These are phyloP conservation scores for Chorisops tibialis DNA, from an alignment of 2,888 invertebrate genomes.

Conservation along the genomic window DNA sequence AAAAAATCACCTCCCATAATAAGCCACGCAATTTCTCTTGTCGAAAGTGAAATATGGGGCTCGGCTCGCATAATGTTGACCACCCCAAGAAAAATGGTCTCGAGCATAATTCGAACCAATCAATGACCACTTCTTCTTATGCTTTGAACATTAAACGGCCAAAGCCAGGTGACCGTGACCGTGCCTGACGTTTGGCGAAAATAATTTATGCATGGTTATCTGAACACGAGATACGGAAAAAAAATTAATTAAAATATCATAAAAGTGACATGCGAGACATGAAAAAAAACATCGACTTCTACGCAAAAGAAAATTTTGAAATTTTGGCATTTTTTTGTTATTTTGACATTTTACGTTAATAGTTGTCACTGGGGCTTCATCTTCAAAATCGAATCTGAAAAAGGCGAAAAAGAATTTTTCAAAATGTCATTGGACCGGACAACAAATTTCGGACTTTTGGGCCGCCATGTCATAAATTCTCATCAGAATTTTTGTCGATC, in stretches of 20 bases:
- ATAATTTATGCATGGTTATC: neutral
- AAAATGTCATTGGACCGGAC: too few relatives aligned
- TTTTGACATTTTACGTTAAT: too few relatives aligned
- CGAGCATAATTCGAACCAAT: too few relatives aligned
- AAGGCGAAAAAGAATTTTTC: too few relatives aligned
- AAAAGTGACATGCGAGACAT: neutral
- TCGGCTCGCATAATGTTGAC: too few relatives aligned
- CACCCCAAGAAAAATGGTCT: too few relatives aligned
- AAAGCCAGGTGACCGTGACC: neutral
- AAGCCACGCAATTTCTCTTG: constrained; percentile 13
- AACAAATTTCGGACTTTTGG: too few relatives aligned
- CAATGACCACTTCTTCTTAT: too few relatives aligned
- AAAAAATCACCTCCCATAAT: constrained; percentile 7
- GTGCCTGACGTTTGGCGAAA: neutral
- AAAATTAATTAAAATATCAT: constrained; percentile 9
- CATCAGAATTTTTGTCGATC: neutral
- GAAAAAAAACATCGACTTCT: neutral
- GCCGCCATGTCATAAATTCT: neutral
- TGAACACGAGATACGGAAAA: neutral
- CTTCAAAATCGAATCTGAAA: too few relatives aligned
- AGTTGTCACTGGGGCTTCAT: too few relatives aligned
- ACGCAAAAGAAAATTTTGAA: too few relatives aligned
- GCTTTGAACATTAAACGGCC: neutral
- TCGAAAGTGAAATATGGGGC: constrained; percentile 19
- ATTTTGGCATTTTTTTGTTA: too few relatives aligned